Percentiles rank a stretch among this genome's conserved stretches.
Evolutionary conservation across 2,797 vertebrate species (phyloP).

Genomic region (Lepus oiostolus): DNA sequence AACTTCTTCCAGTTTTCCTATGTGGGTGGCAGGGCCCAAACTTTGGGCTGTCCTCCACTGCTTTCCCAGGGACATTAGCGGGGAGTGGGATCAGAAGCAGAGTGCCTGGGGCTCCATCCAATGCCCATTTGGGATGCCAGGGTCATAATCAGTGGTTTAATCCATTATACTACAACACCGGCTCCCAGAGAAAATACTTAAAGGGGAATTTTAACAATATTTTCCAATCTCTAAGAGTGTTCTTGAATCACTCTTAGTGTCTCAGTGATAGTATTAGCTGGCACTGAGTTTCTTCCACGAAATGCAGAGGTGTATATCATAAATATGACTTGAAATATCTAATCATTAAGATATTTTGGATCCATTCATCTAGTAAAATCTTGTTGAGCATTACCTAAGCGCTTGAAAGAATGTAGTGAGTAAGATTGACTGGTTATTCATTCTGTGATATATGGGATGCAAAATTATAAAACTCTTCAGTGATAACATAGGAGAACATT

Average conservation of each 20-base stretch:
- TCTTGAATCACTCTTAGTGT: neutral
- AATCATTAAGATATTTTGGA: neutral
- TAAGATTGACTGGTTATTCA: neutral
- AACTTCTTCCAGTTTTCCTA: too few species aligned
- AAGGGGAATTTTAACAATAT: neutral
- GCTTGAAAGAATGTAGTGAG: neutral
- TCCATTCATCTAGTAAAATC: neutral
- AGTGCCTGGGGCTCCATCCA: too few species aligned
- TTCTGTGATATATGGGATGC: neutral
- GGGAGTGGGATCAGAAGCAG: too few species aligned
- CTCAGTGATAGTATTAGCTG: neutral
- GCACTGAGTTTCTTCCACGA: neutral
- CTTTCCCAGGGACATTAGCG: too few species aligned
- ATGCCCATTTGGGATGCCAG: too few species aligned
- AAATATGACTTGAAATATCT: neutral
- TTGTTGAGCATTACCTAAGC: neutral
- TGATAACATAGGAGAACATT: neutral
- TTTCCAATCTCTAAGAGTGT: neutral
- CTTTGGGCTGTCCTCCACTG: too few species aligned
- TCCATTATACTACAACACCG: too few species aligned
- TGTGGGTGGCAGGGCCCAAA: too few species aligned
- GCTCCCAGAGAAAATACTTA: slow-evolving; percentile 11
- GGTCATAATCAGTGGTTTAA: too few species aligned
- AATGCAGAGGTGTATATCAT: neutral
- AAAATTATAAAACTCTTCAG: neutral